A percentile compares a stretch with the other conserved stretches of the same genome.
These are phyloP conservation scores for Tetramorium parvispinum DNA, from an alignment of 1,140 invertebrate genomes.

Conservation along the genomic window DNA sequence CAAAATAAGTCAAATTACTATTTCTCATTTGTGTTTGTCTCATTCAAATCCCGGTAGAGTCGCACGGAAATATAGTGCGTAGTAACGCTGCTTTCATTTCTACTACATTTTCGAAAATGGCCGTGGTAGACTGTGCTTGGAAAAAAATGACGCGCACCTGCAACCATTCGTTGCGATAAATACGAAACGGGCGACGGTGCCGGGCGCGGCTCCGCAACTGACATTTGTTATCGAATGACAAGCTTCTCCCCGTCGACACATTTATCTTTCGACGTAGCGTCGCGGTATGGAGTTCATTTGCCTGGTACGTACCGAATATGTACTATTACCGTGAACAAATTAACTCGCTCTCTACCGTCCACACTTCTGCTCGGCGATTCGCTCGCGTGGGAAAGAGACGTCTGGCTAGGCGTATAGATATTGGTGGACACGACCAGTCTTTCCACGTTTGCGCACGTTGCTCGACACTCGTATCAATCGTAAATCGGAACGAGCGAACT, in stretches of 20 bases:
- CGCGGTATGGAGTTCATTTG: constrained; percentile 63
- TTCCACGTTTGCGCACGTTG: not conserved
- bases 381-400: constrained; percentile 29
- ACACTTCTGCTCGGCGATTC: constrained; percentile 17
- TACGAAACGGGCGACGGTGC: constrained; percentile 36
- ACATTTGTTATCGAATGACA: constrained; percentile 75
- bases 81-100: not conserved
- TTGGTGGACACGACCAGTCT: not conserved
- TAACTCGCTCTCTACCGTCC: constrained; percentile 47
- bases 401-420: not conserved
- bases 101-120: constrained; percentile 40
- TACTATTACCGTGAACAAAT: constrained; percentile 44
- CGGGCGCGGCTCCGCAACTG: constrained; percentile 51
- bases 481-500: constrained; percentile 47
- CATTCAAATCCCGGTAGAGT: not conserved
- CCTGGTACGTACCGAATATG: constrained; percentile 49
- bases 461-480: constrained; percentile 64
- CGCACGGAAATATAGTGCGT: not conserved
- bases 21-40: not conserved
- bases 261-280: constrained; percentile 66
- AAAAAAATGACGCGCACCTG: constrained; percentile 67
- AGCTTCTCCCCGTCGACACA: constrained; percentile 70
- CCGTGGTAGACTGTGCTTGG: not conserved
- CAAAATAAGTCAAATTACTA: not conserved
- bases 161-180: constrained; percentile 62